A percentile compares a stretch with the other conserved stretches of the same genome.
Conservation (phyloP, 2,113 vertebrate species). For the Scomber colias region DNA sequence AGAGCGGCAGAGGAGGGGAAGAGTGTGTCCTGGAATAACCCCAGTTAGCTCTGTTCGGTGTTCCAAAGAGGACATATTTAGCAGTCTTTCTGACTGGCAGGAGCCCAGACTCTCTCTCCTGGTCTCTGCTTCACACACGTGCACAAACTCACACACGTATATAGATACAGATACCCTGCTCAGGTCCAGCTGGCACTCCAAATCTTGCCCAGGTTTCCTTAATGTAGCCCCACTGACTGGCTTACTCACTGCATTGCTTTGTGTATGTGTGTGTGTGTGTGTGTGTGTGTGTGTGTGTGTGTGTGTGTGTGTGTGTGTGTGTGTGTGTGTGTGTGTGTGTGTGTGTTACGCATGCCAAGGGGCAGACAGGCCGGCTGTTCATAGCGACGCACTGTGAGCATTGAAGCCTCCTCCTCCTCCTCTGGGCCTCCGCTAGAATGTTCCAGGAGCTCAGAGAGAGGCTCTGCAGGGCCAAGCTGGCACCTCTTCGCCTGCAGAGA, state of each 20-base stretch:
- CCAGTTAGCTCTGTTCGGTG: conserved; percentile 33
- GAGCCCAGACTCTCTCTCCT: conserved; percentile 43
- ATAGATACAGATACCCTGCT: conserved; percentile 9
- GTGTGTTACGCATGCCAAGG: conserved; percentile 75
- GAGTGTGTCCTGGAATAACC: conserved; percentile 67
- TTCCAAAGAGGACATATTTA: conserved; percentile 70
- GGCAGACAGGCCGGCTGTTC: conserved; percentile 76
- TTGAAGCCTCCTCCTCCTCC: conserved; percentile 44
- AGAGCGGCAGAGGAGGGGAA: conserved; percentile 37
- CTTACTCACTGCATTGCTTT: conserved; percentile 45
- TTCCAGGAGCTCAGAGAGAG: conserved; percentile 56
- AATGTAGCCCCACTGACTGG: conserved; percentile 41
- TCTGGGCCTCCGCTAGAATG: conserved; percentile 43
- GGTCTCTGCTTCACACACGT: conserved; percentile 9
- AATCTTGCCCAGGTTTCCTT: conserved; percentile 35
- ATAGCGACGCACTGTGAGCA: conserved; percentile 49
- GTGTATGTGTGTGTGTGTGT: conserved; percentile 24
- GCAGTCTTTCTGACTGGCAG: conserved; percentile 56
- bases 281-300: conserved; percentile 28
- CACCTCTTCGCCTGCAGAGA: conserved; percentile 41
- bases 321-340: conserved; percentile 28
- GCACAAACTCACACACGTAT: conserved; percentile 14
- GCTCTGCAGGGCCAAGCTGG: conserved; percentile 61
- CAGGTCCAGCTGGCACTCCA: conserved; percentile 42
- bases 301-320: conserved; percentile 30